phyloP scores from a whole-genome alignment of 2,888 invertebrate genomes.

The Dicranocentrus wangi region DNA sequence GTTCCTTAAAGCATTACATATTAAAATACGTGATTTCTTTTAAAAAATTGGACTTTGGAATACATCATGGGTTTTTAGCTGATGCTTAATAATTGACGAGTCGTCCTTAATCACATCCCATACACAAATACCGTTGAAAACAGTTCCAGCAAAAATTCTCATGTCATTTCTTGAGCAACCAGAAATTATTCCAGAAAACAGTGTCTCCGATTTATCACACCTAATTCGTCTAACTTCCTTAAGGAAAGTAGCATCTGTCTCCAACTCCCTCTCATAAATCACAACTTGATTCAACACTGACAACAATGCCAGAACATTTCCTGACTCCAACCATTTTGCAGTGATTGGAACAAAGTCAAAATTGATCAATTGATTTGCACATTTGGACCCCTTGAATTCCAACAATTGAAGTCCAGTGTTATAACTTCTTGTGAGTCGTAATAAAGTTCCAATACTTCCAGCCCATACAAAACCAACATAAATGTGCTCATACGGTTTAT shows the following conservation, averaged over 20 bases:
- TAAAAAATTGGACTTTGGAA: conserved; percentile 8
- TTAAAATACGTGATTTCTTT: neutral
- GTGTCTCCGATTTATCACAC: conserved; percentile 52
- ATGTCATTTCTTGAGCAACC: conserved; percentile 25
- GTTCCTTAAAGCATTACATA: neutral
- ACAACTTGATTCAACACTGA: conserved; percentile 57
- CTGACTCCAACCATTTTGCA: conserved; percentile 55
- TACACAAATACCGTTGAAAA: conserved; percentile 60
- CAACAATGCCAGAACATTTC: conserved; percentile 35
- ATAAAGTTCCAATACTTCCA: conserved; percentile 44
- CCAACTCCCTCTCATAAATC: conserved; percentile 45
- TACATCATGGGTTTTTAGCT: conserved; percentile 59
- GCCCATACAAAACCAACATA: conserved; percentile 58
- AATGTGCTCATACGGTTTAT: conserved; percentile 37
- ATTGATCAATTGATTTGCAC: conserved; percentile 11
- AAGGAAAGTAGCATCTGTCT: neutral
- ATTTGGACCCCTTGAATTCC: neutral
- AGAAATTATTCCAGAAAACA: conserved; percentile 51
- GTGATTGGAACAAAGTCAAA: conserved; percentile 59
- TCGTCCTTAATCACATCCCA: conserved; percentile 43
- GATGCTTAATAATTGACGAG: conserved; percentile 36
- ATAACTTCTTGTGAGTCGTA: conserved; percentile 24
- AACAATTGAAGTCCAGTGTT: conserved; percentile 19
- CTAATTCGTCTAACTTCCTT: conserved; percentile 26
- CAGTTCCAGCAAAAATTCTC: conserved; percentile 56